A percentile compares a stretch with the other conserved stretches of the same genome.
Evolutionary conservation across 2,113 vertebrate genomes (phyloP).

Genomic region (Rhombomys opimus): DNA sequence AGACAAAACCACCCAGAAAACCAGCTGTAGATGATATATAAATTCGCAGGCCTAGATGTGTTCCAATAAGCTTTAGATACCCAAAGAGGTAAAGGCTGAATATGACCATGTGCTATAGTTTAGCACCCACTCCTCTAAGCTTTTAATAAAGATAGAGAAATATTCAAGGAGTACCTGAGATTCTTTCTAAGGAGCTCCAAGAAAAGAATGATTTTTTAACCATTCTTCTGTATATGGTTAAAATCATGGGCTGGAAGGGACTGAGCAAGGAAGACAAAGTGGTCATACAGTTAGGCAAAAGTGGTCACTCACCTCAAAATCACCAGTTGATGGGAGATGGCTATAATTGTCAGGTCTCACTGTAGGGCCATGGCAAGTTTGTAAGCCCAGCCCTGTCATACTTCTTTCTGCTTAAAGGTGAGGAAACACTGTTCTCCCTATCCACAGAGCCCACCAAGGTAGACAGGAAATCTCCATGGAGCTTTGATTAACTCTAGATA

Average conservation of each 20-base stretch:
- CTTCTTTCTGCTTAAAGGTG: not conserved
- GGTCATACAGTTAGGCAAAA: not conserved
- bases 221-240: rapidly evolving
- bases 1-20: not conserved
- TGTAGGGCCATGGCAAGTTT: not conserved
- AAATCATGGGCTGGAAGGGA: not conserved
- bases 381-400: not conserved
- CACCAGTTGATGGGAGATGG: not conserved
- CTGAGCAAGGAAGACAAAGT: not conserved
- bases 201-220: not conserved
- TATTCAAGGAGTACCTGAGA: not conserved
- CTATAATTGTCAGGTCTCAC: not conserved
- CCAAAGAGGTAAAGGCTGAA: not conserved
- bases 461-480: not conserved
- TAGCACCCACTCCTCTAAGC: not conserved
- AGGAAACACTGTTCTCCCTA: not conserved
- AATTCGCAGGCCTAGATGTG: not conserved
- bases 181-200: not conserved
- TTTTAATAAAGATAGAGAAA: not conserved
- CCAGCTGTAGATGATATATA: not conserved
- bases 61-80: constrained; percentile 3
- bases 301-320: not conserved
- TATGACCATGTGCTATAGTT: not conserved
- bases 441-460: not conserved
- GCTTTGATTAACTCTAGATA: not conserved